A percentile compares a stretch with the other conserved stretches of the same genome.
phyloP scores from a whole-genome alignment of 1,140 invertebrate genomes.

The Pogonognathellus flavescens region DNA sequence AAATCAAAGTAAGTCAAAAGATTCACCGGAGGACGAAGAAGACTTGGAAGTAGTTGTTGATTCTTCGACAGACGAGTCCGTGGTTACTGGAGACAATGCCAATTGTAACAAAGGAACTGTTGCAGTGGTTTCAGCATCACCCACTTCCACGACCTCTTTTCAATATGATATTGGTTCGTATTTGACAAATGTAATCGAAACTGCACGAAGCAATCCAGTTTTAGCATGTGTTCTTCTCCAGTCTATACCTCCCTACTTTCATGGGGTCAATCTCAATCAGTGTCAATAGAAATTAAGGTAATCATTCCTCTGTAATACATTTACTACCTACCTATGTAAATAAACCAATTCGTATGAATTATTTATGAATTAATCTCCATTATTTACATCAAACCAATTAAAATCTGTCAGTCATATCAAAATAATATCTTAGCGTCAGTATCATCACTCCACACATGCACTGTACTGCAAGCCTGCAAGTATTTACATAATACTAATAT shows the following conservation, averaged over 20 bases:
- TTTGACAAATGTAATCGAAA: constrained; percentile 62
- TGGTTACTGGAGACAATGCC: background rate
- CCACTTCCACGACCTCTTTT: background rate
- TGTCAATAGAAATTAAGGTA: background rate
- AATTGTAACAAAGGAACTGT: background rate
- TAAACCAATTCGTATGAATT: too few species aligned
- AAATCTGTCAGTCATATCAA: too few species aligned
- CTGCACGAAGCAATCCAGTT: constrained; percentile 58
- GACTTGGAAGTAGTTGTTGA: background rate
- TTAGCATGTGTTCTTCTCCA: constrained; percentile 61
- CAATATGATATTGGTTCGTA: constrained; percentile 40
- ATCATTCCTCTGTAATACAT: too few species aligned
- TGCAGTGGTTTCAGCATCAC: background rate
- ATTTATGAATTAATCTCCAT: too few species aligned
- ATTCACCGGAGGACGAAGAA: constrained; percentile 75
- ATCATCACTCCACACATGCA: too few species aligned
- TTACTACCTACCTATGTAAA: too few species aligned
- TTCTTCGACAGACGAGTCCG: constrained; percentile 47
- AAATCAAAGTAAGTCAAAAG: constrained; percentile 77
- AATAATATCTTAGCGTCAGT: too few species aligned
- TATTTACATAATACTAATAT: too few species aligned
- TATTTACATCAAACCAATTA: too few species aligned
- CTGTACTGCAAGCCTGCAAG: too few species aligned
- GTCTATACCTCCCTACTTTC: constrained; percentile 55
- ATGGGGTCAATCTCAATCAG: constrained; percentile 5